These are phyloP conservation scores for Pogoniulus pusillus DNA, from an alignment of 2,797 vertebrate species.

Conservation along the genomic window DNA sequence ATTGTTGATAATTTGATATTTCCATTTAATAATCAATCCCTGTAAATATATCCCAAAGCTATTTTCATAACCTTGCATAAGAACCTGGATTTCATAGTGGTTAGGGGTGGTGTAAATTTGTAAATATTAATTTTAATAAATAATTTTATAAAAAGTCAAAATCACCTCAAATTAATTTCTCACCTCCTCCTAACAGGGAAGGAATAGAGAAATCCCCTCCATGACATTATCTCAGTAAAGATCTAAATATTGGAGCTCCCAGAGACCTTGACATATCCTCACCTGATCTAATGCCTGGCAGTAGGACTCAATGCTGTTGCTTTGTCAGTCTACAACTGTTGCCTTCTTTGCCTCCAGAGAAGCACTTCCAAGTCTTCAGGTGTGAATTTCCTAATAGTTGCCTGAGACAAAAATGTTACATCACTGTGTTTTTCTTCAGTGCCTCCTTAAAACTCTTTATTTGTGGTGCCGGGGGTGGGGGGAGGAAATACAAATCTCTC, in stretches of 20 bases:
- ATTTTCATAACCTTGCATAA: no score
- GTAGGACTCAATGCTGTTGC: accelerated
- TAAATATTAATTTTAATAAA: no score
- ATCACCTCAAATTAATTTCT: no score
- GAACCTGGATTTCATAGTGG: no score
- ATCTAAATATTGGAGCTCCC: neutral
- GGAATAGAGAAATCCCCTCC: no score
- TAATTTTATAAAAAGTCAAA: no score
- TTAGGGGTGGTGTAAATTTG: no score
- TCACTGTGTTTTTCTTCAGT: neutral
- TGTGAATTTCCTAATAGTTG: neutral
- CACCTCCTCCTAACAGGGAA: no score
- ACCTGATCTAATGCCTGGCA: neutral
- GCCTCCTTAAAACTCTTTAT: neutral
- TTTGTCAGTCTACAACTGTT: neutral
- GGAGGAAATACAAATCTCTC: neutral
- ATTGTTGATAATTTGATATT: no score
- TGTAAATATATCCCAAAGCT: no score
- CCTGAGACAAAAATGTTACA: neutral
- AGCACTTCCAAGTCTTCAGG: neutral
- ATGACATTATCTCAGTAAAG: neutral
- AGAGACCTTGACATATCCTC: neutral
- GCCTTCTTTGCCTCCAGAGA: neutral
- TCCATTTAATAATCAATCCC: no score
- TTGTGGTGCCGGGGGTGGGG: neutral